These are phyloP conservation scores for Kobus ellipsiprymnus DNA, from an alignment of 2,113 vertebrate species.

Conservation along the genomic window DNA sequence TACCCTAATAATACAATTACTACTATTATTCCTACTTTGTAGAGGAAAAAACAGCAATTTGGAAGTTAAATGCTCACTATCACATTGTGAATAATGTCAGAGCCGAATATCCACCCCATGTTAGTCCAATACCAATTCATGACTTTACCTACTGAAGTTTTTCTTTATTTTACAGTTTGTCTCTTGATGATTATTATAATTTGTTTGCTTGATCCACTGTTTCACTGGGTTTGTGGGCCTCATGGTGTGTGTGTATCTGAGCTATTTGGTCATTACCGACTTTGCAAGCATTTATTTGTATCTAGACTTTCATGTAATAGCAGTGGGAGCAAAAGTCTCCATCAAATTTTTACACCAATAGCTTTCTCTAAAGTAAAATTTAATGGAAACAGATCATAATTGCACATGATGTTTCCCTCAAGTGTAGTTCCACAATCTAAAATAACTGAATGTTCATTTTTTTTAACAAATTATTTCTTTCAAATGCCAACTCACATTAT, in stretches of 20 bases:
- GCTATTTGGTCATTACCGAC: background rate
- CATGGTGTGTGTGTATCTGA: background rate
- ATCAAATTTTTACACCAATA: background rate
- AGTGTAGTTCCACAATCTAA: background rate
- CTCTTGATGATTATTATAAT: background rate
- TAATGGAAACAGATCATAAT: background rate
- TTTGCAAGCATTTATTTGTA: background rate
- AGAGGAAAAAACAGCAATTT: background rate
- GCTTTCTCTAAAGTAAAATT: slow-evolving; percentile 18
- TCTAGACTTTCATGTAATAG: background rate
- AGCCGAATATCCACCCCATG: background rate
- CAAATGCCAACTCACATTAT: slow-evolving; percentile 30
- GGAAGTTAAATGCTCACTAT: background rate
- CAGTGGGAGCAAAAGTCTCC: background rate
- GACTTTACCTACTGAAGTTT: background rate
- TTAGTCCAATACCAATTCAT: background rate
- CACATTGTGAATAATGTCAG: background rate
- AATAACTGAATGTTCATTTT: slow-evolving; percentile 31
- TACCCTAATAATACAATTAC: background rate
- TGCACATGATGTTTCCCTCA: slow-evolving; percentile 26
- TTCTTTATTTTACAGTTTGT: background rate
- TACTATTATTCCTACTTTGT: background rate
- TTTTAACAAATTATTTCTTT: slow-evolving; percentile 14
- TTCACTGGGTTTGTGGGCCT: background rate
- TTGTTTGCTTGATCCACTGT: background rate